Evolutionary conservation across 2,888 invertebrate genomes (phyloP).

Genomic region (Drosophila percnosoma): DNA sequence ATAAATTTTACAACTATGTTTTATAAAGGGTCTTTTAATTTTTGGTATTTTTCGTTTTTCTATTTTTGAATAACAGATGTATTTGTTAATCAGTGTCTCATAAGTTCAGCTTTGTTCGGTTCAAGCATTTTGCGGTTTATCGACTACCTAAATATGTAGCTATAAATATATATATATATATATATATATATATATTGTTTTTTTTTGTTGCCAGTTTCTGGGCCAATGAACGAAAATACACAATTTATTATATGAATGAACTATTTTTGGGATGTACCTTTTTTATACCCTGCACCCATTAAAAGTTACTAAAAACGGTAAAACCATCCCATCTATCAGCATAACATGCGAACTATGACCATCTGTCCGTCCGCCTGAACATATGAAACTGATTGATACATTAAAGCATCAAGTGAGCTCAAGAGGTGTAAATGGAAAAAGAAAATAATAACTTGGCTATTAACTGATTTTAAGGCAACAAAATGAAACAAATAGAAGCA

Average conservation of each 20-base stretch:
- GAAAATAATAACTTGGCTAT: background rate
- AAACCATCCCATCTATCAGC: background rate
- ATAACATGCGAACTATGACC: background rate
- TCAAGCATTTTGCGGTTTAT: slow-evolving; percentile 48
- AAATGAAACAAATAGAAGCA: background rate
- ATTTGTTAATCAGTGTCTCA: slow-evolving; percentile 47
- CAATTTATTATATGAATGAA: slow-evolving; percentile 33
- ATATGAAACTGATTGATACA: background rate
- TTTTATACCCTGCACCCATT: slow-evolving; percentile 2
- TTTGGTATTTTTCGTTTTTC: slow-evolving; percentile 9
- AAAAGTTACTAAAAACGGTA: background rate
- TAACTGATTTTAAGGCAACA: background rate
- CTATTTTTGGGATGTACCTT: slow-evolving; percentile 36
- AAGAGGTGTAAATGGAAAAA: background rate
- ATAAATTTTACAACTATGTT: slow-evolving; percentile 65
- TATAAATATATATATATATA: slow-evolving; percentile 34
- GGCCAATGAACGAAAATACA: slow-evolving; percentile 41
- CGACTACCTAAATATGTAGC: slow-evolving; percentile 31
- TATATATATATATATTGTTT: slow-evolving; percentile 8
- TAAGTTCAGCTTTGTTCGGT: slow-evolving; percentile 56
- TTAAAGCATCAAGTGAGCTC: background rate
- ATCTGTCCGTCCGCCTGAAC: no score
- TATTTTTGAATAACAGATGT: slow-evolving; percentile 11
- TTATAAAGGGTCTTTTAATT: slow-evolving; percentile 25
- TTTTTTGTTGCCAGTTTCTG: slow-evolving; percentile 4